Evolutionary conservation across 2,113 vertebrate genomes (phyloP).

Genomic region (Syrmaticus mikado): DNA sequence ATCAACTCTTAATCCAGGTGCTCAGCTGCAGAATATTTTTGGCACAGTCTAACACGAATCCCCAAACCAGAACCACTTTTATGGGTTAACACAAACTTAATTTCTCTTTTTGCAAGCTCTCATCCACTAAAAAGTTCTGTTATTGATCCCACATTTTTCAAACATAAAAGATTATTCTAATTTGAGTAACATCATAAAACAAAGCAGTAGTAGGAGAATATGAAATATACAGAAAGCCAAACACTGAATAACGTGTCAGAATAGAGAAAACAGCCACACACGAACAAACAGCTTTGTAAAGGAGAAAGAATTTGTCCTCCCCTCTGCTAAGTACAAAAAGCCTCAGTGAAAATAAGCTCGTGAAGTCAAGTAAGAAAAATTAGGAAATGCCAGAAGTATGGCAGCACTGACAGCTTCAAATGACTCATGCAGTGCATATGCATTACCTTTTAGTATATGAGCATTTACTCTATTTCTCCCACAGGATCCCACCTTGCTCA

Average conservation of each 20-base stretch:
- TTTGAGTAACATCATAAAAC: neutral
- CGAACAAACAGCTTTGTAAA: conserved; percentile 17
- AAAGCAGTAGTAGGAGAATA: neutral
- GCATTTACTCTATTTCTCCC: neutral
- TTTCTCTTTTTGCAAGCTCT: conserved; percentile 16
- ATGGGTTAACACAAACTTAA: neutral
- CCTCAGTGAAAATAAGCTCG: conserved; percentile 1
- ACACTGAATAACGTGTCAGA: neutral
- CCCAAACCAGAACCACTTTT: neutral
- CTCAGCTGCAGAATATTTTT: neutral
- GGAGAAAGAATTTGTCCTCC: neutral
- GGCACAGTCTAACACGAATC: neutral
- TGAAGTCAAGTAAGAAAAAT: neutral
- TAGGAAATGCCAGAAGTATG: neutral
- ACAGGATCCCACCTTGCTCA: neutral
- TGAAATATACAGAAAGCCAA: conserved; percentile 19
- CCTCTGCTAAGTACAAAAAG: neutral
- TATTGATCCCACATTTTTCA: neutral
- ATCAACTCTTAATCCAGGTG: neutral
- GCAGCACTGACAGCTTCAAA: neutral
- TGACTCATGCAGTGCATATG: neutral
- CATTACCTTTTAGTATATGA: neutral
- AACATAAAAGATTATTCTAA: neutral
- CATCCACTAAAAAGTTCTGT: neutral
- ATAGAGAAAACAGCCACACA: neutral